Conservation (phyloP, 2,113 vertebrate species). For the Buteo buteo region DNA sequence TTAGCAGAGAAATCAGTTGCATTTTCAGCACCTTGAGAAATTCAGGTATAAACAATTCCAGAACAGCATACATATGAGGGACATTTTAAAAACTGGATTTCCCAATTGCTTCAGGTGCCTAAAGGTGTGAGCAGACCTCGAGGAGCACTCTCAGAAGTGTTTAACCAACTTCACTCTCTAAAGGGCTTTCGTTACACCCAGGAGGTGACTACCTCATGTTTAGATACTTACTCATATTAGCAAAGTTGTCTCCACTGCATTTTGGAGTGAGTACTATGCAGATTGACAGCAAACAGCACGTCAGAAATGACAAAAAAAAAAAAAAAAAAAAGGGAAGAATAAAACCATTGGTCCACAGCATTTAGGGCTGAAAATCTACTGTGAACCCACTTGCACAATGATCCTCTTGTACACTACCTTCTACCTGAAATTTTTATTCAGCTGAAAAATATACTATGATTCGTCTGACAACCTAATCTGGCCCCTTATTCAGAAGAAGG, state of each 20-base stretch:
- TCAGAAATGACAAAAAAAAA: neutral
- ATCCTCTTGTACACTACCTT: neutral
- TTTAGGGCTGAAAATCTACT: neutral
- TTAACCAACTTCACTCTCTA: neutral
- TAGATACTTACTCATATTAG: neutral
- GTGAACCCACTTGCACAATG: neutral
- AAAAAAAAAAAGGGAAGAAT: neutral
- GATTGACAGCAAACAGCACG: neutral
- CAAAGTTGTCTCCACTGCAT: neutral
- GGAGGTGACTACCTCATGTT: neutral
- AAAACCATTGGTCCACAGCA: neutral
- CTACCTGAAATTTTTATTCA: neutral
- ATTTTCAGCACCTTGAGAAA: neutral
- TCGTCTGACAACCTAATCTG: neutral
- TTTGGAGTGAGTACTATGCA: neutral
- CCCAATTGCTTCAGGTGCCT: neutral
- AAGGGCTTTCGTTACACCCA: neutral
- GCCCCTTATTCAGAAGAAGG: neutral
- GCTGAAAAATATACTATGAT: neutral
- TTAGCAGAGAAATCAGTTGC: neutral
- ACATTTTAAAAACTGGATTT: neutral
- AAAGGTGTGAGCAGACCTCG: neutral
- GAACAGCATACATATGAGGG: neutral
- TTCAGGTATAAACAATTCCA: neutral
- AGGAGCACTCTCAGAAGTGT: neutral